Conservation (phyloP, 2,797 vertebrate genomes). For the Phoxinus dragarum region DNA sequence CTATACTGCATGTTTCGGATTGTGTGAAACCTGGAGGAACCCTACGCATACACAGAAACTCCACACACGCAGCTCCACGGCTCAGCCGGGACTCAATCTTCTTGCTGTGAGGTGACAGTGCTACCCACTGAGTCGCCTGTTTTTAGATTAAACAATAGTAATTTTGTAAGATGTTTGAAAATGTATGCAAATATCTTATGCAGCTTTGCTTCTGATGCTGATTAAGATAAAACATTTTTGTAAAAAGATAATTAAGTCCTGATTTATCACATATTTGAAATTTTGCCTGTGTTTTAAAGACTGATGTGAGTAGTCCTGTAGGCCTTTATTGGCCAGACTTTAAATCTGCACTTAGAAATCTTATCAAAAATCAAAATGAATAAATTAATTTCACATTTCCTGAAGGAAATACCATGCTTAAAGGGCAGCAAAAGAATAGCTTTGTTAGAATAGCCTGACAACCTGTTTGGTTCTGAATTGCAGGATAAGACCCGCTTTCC, state of each 20-base stretch:
- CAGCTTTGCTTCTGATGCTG: neutral
- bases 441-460: neutral
- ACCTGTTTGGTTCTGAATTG: neutral
- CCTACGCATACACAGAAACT: neutral
- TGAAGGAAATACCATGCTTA: neutral
- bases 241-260: neutral
- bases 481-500: neutral
- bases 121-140: neutral
- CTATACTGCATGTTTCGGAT: neutral
- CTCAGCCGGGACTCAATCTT: neutral
- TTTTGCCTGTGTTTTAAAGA: neutral
- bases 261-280: slow-evolving; percentile 3
- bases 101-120: neutral
- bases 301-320: neutral
- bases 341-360: neutral
- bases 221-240: neutral
- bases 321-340: neutral
- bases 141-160: neutral
- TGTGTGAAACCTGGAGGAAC: neutral
- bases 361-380: neutral
- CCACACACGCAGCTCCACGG: neutral
- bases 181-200: neutral
- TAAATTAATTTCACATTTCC: neutral
- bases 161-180: neutral
- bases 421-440: neutral